Evolutionary conservation across 2,797 vertebrate species (phyloP).

Genomic region (Manis javanica): DNA sequence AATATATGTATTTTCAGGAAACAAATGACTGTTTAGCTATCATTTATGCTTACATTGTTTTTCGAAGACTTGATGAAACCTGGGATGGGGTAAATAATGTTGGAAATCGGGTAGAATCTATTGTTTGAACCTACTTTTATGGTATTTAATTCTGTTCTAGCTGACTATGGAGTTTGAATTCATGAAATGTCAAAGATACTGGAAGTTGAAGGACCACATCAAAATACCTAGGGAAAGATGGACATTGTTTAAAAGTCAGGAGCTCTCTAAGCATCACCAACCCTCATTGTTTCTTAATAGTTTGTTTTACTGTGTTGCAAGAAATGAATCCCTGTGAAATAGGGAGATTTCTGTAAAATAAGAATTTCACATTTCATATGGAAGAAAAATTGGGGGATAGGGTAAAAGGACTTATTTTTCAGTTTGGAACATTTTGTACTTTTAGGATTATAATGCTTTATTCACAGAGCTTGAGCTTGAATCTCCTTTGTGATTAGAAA

Average conservation of each 20-base stretch:
- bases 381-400: not conserved
- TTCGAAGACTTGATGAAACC: not conserved
- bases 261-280: not conserved
- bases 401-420: not conserved
- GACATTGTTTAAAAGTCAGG: not conserved
- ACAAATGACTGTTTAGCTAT: not conserved
- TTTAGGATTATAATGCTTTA: not conserved
- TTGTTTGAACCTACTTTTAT: not conserved
- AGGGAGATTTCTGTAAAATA: not conserved
- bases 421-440: not conserved
- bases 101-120: not conserved
- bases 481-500: not conserved
- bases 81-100: not conserved
- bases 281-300: not conserved
- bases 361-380: not conserved
- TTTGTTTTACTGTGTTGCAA: not conserved
- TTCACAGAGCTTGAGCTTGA: not conserved
- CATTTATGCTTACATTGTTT: slow-evolving; percentile 32
- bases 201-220: not conserved
- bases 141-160: not conserved
- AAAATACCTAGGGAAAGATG: not conserved
- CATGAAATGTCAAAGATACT: not conserved
- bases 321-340: not conserved
- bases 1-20: not conserved
- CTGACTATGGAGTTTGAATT: not conserved